Conservation (phyloP, 2,888 invertebrate species). For the Colletes collaris region DNA sequence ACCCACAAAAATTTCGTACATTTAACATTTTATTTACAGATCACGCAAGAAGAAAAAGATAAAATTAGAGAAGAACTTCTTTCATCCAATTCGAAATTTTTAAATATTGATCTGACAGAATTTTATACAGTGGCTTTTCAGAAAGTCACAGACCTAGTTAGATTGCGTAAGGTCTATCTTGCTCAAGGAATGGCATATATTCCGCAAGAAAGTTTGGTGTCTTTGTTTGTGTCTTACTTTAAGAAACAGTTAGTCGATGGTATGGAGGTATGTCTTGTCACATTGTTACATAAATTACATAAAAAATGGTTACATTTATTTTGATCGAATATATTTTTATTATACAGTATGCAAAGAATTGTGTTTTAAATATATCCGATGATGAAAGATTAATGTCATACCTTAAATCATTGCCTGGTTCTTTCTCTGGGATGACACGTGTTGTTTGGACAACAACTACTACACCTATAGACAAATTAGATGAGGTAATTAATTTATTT, state of each 20-base stretch:
- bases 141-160: slow-evolving; percentile 94
- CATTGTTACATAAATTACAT: slow-evolving; percentile 32
- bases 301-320: slow-evolving; percentile 5
- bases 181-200: slow-evolving; percentile 94
- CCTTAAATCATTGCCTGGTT: slow-evolving; percentile 90
- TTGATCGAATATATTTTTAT: slow-evolving; percentile 37
- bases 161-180: slow-evolving; percentile 90
- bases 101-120: slow-evolving; percentile 86
- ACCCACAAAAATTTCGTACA: slow-evolving; percentile 23
- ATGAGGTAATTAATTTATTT: slow-evolving; percentile 83
- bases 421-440: slow-evolving; percentile 89
- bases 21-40: slow-evolving; percentile 76
- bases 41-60: slow-evolving; percentile 88
- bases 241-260: slow-evolving; percentile 88
- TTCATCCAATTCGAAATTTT: slow-evolving; percentile 84
- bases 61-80: slow-evolving; percentile 83
- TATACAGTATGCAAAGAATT: slow-evolving; percentile 86
- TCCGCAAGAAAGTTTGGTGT: slow-evolving; percentile 92
- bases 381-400: slow-evolving; percentile 92
- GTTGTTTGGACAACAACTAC: slow-evolving; percentile 87
- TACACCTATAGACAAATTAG: slow-evolving; percentile 90
- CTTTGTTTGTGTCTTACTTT: slow-evolving; percentile 91
- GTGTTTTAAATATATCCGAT: slow-evolving; percentile 90
- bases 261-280: slow-evolving; percentile 84
- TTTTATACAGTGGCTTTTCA: slow-evolving; percentile 94